phyloP scores from a whole-genome alignment of 2,797 vertebrate genomes.

The Apodemus agrarius region DNA sequence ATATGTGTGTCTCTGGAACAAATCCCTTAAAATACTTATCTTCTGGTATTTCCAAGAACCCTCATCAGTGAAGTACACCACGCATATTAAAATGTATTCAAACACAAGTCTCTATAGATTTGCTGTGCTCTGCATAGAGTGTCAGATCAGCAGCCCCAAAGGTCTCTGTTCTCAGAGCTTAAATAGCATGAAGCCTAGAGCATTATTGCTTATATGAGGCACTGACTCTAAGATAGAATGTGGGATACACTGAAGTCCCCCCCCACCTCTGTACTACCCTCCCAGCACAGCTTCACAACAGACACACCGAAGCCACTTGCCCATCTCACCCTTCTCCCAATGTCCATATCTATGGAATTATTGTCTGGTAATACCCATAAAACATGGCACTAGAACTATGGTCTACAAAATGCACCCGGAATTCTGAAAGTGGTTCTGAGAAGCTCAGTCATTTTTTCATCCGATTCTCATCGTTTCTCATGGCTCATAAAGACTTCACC shows the following conservation, averaged over 20 bases:
- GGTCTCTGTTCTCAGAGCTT: background rate
- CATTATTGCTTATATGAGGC: background rate
- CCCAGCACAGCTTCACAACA: background rate
- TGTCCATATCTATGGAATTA: background rate
- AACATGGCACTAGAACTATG: background rate
- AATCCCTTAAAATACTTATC: background rate
- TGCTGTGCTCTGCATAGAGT: background rate
- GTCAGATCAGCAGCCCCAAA: background rate
- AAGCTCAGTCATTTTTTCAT: background rate
- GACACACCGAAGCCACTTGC: background rate
- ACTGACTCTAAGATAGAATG: background rate
- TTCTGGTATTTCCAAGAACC: background rate
- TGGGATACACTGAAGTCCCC: background rate
- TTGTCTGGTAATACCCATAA: background rate
- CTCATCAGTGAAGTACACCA: background rate
- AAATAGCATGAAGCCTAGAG: background rate
- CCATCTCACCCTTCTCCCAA: background rate
- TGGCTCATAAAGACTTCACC: conserved; percentile 2
- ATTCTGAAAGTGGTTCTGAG: background rate
- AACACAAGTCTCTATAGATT: background rate
- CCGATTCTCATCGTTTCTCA: conserved; percentile 13
- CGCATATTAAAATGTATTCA: background rate
- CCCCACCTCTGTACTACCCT: background rate
- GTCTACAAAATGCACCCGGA: conserved; percentile 7
- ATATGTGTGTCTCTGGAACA: background rate